Evolutionary conservation across 2,797 vertebrate genomes (phyloP).

Genomic region (Schizopygopsis pylzovi): DNA sequence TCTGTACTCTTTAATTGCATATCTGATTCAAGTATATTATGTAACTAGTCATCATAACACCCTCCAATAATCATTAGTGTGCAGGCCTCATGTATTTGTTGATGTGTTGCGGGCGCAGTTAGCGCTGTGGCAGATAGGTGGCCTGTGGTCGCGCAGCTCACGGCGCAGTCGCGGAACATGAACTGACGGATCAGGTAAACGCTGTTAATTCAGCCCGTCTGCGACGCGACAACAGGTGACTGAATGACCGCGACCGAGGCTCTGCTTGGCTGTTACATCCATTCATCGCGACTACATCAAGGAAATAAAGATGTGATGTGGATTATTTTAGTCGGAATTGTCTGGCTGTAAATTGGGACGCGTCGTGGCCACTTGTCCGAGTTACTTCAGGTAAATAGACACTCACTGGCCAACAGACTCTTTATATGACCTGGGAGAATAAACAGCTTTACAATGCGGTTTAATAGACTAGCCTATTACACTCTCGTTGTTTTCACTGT

Average conservation of each 20-base stretch:
- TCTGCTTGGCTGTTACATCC: neutral
- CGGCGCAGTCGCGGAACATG: constrained; percentile 69
- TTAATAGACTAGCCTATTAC: neutral
- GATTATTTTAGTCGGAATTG: neutral
- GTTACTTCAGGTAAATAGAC: constrained; percentile 32
- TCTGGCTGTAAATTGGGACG: constrained; percentile 4
- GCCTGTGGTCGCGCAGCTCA: constrained; percentile 33
- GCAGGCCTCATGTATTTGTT: neutral
- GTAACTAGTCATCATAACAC: neutral
- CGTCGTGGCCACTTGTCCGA: neutral
- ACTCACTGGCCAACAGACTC: neutral
- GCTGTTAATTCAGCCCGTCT: constrained; percentile 55
- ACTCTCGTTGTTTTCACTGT: neutral
- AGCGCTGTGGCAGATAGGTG: constrained; percentile 53
- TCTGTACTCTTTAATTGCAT: neutral
- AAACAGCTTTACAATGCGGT: constrained; percentile 14
- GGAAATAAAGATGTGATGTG: constrained; percentile 17
- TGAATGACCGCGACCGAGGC: constrained; percentile 38
- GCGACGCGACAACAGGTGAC: constrained; percentile 69
- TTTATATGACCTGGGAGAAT: neutral
- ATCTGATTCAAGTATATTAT: neutral
- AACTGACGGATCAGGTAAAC: constrained; percentile 72
- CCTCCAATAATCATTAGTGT: neutral
- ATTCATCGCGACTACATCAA: neutral
- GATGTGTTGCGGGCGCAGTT: constrained; percentile 30